Base-by-base conservation (phyloP, 2,888 invertebrate genomes). In the Flexamia atlantica region DNA sequence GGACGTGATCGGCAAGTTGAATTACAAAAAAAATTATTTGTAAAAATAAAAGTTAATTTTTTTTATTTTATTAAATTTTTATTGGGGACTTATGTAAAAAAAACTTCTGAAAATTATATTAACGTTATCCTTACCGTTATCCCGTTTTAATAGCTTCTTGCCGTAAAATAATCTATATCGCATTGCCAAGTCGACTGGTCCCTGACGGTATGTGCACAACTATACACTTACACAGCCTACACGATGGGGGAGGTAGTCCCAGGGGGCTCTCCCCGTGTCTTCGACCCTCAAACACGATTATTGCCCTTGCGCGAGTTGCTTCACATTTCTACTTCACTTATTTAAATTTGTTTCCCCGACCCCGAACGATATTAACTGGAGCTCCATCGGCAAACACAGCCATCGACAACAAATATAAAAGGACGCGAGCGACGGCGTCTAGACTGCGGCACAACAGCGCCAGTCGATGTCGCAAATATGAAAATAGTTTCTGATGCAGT, bases 231-330 rank as follows among this genome's bases (percentile, higher is more conserved):
- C 68, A 30, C 32, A 30, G 23, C 64, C 68, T 28, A 14, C 68
- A 60, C 25, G 23, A 17, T 9, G 81, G 64, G 81, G 25, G 46
- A 42, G 64, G 68, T 20, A 12, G 42, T 68, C 81, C 81, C 42
- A 10, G 64, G 81, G 81, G 68, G 25, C 23, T 46, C 25, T 42
- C 30, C 80, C 50, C 80, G 17, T 23, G 28, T 28, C 57, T 40
- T 68, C 25, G 36, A 25, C 68, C 81, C 57, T 81, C 46, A 81
- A 81, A 81, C 81, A 81, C 81, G 81, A 81, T 81, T 81, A 81
- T 81, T 81, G 57, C 68, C 81, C 81, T 30, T 28, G 68, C 68
- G 28, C 81, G 64, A 81, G 81, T 81, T 64, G 68, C 79, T 83
- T 80, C 83, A 46, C 79, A 76, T 64, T 79, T 60, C 68, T 72